Evolutionary conservation across 2,113 vertebrate species (phyloP), one percentile per base, ranked within the genome.

Genomic region (Anarhynchus alexandrinus): DNA sequence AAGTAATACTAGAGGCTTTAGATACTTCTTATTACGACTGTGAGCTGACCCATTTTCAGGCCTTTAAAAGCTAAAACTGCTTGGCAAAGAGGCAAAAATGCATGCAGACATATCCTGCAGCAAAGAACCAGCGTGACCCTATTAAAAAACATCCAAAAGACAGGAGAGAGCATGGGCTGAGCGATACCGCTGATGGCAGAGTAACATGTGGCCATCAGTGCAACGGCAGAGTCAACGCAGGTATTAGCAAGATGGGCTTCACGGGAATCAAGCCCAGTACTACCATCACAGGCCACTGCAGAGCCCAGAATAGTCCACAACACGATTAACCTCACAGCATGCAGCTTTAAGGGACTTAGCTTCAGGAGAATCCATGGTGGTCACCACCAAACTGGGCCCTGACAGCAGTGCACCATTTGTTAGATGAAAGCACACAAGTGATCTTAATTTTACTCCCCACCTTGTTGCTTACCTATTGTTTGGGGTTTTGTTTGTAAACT

Each of bases 31-130:
- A 55, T 20, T 51, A 61, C 79, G 58, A 73, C 82, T 83, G 93
- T 52, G 90, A 96, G 45, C 40, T 96, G 94, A 92, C 94, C 87
- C 92, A 90, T 82, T 97, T 96, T 55, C 36, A 64, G 64, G 70
- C 64, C 57, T 86, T 86, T 13, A 64, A 80, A 80, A 92, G 76
- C 78, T 51, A 15, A 40, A 93, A 69, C 23, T 26, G 29, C 51
- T 45, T 58, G 71, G 85, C 82, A 83, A 93, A 93, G 49, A 72
- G 82, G 62, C 51, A 80, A 73, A 49, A 90, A 23, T 7, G 22
- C 16, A 58, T n/a, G 74, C 90, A 91, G 84, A 69, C 43, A 38
- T 22, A 45, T 55, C 70, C 79, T 45, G 47, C 54, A 80, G 87
- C 82, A 93, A 45, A 74, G 87, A 61, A 73, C 70, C 66, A 67